Base-by-base conservation (phyloP, 1,140 invertebrate genomes). In the Brachionus plicatilis region DNA sequence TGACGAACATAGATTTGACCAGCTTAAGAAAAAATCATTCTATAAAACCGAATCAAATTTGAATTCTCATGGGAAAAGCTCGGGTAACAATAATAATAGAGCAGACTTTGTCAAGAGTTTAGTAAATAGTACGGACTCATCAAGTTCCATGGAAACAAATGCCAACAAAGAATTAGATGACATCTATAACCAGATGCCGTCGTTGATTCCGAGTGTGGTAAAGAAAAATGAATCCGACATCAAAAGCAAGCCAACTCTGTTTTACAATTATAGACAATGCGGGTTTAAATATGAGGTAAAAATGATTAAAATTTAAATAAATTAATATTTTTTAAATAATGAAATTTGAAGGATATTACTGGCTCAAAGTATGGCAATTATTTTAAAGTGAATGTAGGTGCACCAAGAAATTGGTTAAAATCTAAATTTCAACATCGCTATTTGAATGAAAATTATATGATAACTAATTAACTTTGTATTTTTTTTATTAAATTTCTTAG, bases 391-490 rank as follows among this genome's bases (percentile, higher is more conserved):
- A 76, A 76, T 50, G 72, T 76, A 45, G 72, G 72, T 3, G 72
- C 72, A n/a, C 72, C 72, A 27, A 43, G 45, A 37, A 76, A 76
- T 50, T 76, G 72, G 72, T 20, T 76, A 50, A 76, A 76, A 76
- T 76, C 72, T 14, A 76, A 76, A 29, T 76, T 76, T 76, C 72
- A 76, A 50, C 45, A 76, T 29, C 43, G 27, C 20, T 50, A 20
- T 72, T 20, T 72, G n/a, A 43, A 72, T 43, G 68, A 76, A 76
- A 76, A 37, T 33, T 76, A 50, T 9, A 76, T 50, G 45, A 76
- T 76, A 27, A 11, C 72, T 50, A 50, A 76, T 76, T 76, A 76
- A 24, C 12, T 76, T 76, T 27, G 50, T 72, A 41, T 24, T 17
- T 41, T n/a, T 68, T 68, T 37, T 37, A 37, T 37, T 37, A 37